Evolutionary conservation across 1,140 invertebrate genomes (phyloP), one percentile per base, ranked within the genome.

Genomic region (Drosophila erecta): DNA sequence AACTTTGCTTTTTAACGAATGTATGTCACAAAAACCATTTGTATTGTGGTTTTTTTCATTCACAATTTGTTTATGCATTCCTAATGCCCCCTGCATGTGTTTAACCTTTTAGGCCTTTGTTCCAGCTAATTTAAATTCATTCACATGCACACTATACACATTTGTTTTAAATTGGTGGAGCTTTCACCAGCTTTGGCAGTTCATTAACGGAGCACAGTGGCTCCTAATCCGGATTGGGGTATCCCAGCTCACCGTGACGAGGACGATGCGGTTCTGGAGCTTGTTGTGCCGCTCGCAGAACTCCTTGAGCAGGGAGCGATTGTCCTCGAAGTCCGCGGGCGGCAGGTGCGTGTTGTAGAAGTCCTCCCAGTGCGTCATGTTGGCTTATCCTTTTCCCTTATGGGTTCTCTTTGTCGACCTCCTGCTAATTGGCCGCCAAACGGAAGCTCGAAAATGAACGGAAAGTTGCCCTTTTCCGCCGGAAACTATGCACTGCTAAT

Each of bases 331-430:
- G 93, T 96, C 95, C 14, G 94, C 93, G 20, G 96, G 96, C 35
- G 95, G 94, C 80, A 96, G 93, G 92, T 96, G 95, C 53, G 94
- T 95, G 24, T 94, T 94, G 92, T 96, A 97, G 93, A 97, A 97
- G 85, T 96, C 95, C 93, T 97, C 95, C 96, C 96, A 97, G 77
- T 92, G 91, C 79, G 86, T 87, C 90, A 91, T 91, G 37, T 38
- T 71, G 35, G 35, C 35, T 22, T 40, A 66, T 66, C 58, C 59
- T 47, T 66, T 47, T 50, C 44, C 35, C 40, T 66, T 43, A 35
- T 43, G 15, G 40, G 3, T 43, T 17, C 30, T 12, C n/a, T n/a
- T 27, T 27, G 12, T 47, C 7, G 2, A 27, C 24, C 33, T 27
- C 24, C 59, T 75, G 53, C 54, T 76, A 76, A 75, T 76, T 76